phyloP scores from a whole-genome alignment of 2,888 invertebrate genomes.

The Stenotaenia linearis region DNA sequence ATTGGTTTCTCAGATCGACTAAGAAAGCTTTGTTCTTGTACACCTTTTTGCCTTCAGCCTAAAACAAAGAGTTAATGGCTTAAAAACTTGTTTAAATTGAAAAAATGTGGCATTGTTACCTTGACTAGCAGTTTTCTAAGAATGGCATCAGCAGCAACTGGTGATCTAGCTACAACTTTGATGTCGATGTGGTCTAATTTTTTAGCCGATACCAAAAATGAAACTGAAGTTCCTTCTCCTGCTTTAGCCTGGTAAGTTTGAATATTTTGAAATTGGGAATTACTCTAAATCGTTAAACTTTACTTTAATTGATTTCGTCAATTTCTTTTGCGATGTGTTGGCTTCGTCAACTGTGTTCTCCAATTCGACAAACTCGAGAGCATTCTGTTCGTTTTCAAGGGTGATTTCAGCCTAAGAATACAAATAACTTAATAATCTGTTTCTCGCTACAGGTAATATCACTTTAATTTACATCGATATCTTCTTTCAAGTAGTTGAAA shows the following conservation, averaged over 20 bases:
- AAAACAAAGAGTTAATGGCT: no score
- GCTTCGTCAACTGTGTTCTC: constrained; percentile 32
- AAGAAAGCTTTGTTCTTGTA: constrained; percentile 40
- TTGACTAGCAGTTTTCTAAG: constrained; percentile 48
- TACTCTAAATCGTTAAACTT: neutral
- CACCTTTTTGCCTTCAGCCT: constrained; percentile 42
- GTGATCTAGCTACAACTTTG: constrained; percentile 45
- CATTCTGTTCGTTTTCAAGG: constrained; percentile 38
- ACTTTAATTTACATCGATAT: constrained; percentile 40
- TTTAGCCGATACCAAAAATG: constrained; percentile 50
- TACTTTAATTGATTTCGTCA: neutral
- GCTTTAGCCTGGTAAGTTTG: constrained; percentile 28
- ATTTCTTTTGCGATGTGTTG: neutral
- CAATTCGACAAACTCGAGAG: constrained; percentile 37
- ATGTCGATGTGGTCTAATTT: constrained; percentile 49
- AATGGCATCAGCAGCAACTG: constrained; percentile 51
- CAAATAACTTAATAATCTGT: no score
- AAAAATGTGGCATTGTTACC: no score
- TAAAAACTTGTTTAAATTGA: no score
- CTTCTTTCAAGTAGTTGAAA: constrained; percentile 48
- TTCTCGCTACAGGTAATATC: no score
- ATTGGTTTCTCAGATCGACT: constrained; percentile 37
- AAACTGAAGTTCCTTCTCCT: constrained; percentile 43
- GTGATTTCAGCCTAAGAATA: constrained; percentile 39
- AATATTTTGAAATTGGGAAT: neutral